Evolutionary conservation across 92 coral and sea anemone species (phyloP), one percentile per base, ranked within the genome.

Genomic region (Epizoanthus stellaris): DNA sequence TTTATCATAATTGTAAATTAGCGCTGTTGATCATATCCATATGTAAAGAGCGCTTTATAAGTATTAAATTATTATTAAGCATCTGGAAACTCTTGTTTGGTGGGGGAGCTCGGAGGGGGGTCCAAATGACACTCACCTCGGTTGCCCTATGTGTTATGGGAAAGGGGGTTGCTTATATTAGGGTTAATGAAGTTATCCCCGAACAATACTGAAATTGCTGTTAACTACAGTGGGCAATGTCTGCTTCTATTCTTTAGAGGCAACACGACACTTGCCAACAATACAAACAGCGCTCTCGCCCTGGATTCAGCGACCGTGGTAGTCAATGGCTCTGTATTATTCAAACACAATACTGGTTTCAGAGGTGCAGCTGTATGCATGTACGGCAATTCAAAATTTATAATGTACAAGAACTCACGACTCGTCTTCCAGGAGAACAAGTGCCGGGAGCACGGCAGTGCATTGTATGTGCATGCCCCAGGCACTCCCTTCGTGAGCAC

Each of bases 321-420:
- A 38, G 61, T 96, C 39, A 21, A 76, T 36, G 91, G 85, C 52
- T 20, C 53, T 57, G 89, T 94, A 4, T 39, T 77, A 0, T 96
- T 96, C 43, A 64, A 54, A 53, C 76, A 86, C 13, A 96, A 96
- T 84, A 69, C 87, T n/a, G 99, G 98, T 2, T 49, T 39, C 39
- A 88, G 91, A 38, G 98, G 98, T 52, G 98, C 96, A 11, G 99
- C 94, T 17, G 82, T 94, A n/a, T 91, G 95, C 53, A 43, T 96
- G 88, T 92, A 94, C 65, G 96, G 98, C 3, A 65, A 68, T 36
- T 88, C 96, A 42, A 92, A 91, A 85, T 56, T 96, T 0, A 61
- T 67, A 21, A 71, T 96, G 69, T 36, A 72, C 72, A 85, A 89
- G 71, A 52, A 88, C 23, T 87, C 98, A 2, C 60, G 63, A 1